Evolutionary conservation across 1,140 invertebrate genomes (phyloP), one percentile per base, ranked within the genome.

Genomic region (Trichonephila clavata): DNA sequence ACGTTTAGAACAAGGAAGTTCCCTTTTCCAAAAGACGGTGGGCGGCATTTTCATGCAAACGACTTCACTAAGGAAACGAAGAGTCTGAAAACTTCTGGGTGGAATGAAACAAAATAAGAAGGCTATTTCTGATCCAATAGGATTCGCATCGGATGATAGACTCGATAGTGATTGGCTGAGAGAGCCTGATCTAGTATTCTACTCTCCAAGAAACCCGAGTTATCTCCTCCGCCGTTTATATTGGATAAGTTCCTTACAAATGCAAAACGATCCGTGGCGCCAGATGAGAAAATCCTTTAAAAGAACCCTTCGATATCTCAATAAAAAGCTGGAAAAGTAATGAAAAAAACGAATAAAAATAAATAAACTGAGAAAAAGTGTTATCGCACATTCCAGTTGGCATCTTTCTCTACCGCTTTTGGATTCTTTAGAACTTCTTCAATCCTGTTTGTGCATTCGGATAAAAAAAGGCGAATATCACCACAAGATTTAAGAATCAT

Each of bases 161-260:
- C 32, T 32, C 50, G 77, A 83, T 61, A 91, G 89, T 83, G 89
- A 91, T 91, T 83, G 89, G 71, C 77, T 43, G 77, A 63, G 63
- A 90, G 80, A 91, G 68, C 89, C 68, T 91, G 89, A 91, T 91
- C 77, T 91, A 32, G 89, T 63, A 91, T 91, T 91, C 89, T 20
- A 50, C 32, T 83, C 59, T 57, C 57, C n/a, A 3, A 57, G 13
- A 50, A 60, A 50, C 43, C 32, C 16, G 16, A 57, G 68, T 63
- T 83, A 83, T 83, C 77, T 91, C 57, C 65, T 20, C 63, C 63
- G 63, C 50, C 88, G 71, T 90, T 90, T 90, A 90, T 91, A 91
- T 91, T 91, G 77, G 77, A 91, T 91, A 91, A 91, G 89, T 83
- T 83, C 39, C 18, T 91, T 91, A 83, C 77, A 91, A 83, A 91